Conservation (phyloP, 2,113 vertebrate genomes). For the Podiceps cristatus region DNA sequence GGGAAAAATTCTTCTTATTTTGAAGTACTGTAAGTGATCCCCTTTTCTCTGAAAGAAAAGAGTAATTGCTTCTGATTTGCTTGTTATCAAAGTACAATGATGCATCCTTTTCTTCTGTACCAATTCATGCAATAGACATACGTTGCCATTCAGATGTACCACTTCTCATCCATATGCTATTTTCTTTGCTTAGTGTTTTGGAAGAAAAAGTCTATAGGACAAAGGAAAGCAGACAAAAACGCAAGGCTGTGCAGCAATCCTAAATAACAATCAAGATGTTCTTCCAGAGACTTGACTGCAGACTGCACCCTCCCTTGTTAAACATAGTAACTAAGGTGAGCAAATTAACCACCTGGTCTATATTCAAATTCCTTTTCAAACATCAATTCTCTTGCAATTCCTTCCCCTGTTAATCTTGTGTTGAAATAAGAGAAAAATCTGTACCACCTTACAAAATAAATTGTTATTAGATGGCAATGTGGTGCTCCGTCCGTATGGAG, state of each 20-base stretch:
- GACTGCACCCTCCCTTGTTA: constrained; percentile 15
- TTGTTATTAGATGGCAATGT: neutral
- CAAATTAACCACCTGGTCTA: constrained; percentile 51
- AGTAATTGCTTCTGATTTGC: constrained; percentile 32
- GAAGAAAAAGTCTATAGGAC: neutral
- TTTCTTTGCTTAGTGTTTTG: neutral
- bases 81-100: constrained; percentile 34
- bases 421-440: neutral
- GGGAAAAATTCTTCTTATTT: neutral
- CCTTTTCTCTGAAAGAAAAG: neutral
- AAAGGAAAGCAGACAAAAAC: neutral
- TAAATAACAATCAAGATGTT: constrained; percentile 13
- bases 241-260: neutral
- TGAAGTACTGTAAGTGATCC: constrained; percentile 26
- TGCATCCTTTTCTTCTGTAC: neutral
- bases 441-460: neutral
- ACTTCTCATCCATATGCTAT: neutral
- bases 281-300: neutral
- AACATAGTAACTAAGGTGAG: constrained; percentile 22
- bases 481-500: neutral
- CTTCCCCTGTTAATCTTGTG: neutral
- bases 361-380: constrained; percentile 13
- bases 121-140: neutral
- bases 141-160: neutral
- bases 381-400: neutral